Evolutionary conservation across 2,888 invertebrate genomes (phyloP).

Genomic region (Barypeithes pellucidus): DNA sequence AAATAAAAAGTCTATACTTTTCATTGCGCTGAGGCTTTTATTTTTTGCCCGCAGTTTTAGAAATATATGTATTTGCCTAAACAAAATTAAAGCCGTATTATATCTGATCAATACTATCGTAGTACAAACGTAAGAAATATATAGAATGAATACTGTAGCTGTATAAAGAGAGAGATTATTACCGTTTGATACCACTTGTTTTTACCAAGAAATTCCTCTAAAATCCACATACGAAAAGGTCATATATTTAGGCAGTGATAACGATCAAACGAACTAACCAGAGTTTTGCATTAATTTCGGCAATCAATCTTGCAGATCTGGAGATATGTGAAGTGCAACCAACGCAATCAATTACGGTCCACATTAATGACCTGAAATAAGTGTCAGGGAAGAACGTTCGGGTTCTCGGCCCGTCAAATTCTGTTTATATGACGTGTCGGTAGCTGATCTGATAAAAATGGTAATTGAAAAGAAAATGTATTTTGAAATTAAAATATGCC

Average conservation of each 20-base stretch:
- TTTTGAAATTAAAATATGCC: too few relatives aligned
- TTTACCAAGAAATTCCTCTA: conserved; percentile 9
- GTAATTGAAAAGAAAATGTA: conserved; percentile 35
- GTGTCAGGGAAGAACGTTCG: conserved; percentile 44
- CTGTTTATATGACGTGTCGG: conserved; percentile 37
- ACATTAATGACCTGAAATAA: conserved; percentile 45
- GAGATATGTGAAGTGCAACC: conserved; percentile 42
- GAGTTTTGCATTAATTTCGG: conserved; percentile 49
- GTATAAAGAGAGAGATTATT: too few relatives aligned
- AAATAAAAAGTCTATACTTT: too few relatives aligned
- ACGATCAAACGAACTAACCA: conserved; percentile 23
- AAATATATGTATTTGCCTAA: too few relatives aligned
- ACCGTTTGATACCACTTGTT: not conserved
- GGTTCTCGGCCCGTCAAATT: conserved; percentile 50
- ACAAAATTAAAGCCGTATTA: too few relatives aligned
- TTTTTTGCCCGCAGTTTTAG: too few relatives aligned
- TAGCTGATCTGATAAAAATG: conserved; percentile 45
- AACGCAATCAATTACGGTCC: conserved; percentile 49
- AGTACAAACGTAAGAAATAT: too few relatives aligned
- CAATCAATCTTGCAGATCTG: conserved; percentile 50
- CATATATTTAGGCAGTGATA: conserved; percentile 44
- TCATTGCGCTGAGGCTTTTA: too few relatives aligned
- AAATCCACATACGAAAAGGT: conserved; percentile 31
- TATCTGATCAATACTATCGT: too few relatives aligned
- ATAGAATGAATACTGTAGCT: too few relatives aligned